Base-by-base conservation (phyloP, 2,888 invertebrate genomes). In the Eugnorisma glareosa region DNA sequence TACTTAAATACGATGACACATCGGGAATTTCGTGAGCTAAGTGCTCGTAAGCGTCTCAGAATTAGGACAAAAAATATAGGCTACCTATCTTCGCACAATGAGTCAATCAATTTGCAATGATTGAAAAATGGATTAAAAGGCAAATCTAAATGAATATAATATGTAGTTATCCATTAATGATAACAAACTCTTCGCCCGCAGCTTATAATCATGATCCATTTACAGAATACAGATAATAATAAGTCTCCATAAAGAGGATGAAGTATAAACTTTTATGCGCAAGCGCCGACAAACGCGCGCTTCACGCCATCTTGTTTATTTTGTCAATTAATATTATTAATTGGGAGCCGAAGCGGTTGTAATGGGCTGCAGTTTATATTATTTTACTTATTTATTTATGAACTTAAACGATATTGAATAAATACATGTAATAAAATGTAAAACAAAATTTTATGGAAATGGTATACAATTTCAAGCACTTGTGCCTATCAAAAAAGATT, bases 271-370 rank as follows among this genome's bases (percentile, higher is more conserved):
- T 85, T 86, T 87, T 82, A 82, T 86, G 87, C 86, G 86, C 48
- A 64, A 43, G 84, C 88, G 90, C 92, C 90, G 91, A 90, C 90
- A 89, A 91, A 90, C 83, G 73, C 78, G 85, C 84, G 67, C 82
- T 87, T 88, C 88, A 86, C 87, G 89, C 86, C 81, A 88, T 89
- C 78, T 90, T 89, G 87, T 91, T 92, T 91, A 89, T 91, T 89
- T 90, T 89, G 87, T 84, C 86, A 87, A 91, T 91, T 90, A 90
- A 89, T 87, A 86, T 82, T 88, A 84, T 82, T 63, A 73, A 86
- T 82, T 79, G 75, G 37, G 21, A 61, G 31, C 63, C n/a, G 57
- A 84, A 59, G 61, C 75, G 59, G 59, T 48, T 68, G 73, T 82
- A 73, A 85, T 71, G 57, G 74, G 40, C n/a, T 61, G 57, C n/a